phyloP scores from a whole-genome alignment of 1,140 invertebrate genomes.

The Dinoponera quadriceps region DNA sequence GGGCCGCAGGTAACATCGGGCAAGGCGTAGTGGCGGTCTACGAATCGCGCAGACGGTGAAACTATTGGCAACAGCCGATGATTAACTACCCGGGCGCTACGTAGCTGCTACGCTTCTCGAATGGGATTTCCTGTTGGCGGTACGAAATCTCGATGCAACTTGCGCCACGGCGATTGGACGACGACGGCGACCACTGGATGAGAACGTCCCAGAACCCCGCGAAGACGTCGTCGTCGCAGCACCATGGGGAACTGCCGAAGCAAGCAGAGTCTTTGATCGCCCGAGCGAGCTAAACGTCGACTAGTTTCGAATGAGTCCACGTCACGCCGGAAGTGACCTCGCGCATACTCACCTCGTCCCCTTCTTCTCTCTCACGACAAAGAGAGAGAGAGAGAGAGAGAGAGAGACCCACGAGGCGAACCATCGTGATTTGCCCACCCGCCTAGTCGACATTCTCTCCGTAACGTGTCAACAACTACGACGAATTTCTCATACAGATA shows the following conservation, averaged over 20 bases:
- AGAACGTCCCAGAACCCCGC: not conserved
- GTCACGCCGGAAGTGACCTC: conserved; percentile 21
- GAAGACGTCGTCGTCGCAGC: not conserved
- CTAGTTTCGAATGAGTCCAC: conserved; percentile 42
- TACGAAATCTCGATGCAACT: conserved; percentile 48
- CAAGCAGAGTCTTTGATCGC: conserved; percentile 62
- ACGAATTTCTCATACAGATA: conserved; percentile 31
- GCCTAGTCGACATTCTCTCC: not conserved
- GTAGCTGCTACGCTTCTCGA: conserved; percentile 33
- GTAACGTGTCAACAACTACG: conserved; percentile 11
- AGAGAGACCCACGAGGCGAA: conserved; percentile 13
- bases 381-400: not conserved
- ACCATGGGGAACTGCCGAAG: conserved; percentile 26
- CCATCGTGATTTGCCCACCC: not conserved
- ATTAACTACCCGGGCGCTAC: conserved; percentile 63
- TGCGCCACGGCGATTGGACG: conserved; percentile 50
- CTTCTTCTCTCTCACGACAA: not conserved
- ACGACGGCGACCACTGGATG: conserved; percentile 6
- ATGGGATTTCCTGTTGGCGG: conserved; percentile 54
- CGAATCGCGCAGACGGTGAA: conserved; percentile 47
- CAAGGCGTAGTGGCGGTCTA: conserved; percentile 3
- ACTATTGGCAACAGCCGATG: conserved; percentile 65
- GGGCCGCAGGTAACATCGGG: not conserved
- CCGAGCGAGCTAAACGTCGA: conserved; percentile 58
- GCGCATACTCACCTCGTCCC: not conserved